phyloP scores from a whole-genome alignment of 2,797 vertebrate genomes.

The Danio jaintianensis region DNA sequence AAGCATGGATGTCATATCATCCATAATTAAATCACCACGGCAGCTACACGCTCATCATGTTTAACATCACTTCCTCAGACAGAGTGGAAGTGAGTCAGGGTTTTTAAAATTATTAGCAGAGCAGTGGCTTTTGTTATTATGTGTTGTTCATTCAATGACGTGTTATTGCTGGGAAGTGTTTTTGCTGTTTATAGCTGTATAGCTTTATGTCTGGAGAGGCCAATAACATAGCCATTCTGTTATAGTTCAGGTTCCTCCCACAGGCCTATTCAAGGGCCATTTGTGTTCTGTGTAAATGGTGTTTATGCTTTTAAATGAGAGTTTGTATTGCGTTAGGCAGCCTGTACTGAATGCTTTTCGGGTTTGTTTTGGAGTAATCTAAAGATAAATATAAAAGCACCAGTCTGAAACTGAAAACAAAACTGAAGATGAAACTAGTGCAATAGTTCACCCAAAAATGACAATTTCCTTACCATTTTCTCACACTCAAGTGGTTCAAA shows the following conservation, averaged over 20 bases:
- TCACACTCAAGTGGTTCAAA: too few species aligned
- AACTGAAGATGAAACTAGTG: too few species aligned
- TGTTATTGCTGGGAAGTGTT: not conserved
- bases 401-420: too few species aligned
- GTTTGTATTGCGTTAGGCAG: slow-evolving; percentile 1
- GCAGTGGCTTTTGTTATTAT: not conserved
- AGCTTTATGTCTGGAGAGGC: slow-evolving; percentile 36
- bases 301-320: slow-evolving; percentile 4
- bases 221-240: slow-evolving; percentile 22
- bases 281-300: not conserved
- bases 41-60: slow-evolving; percentile 10
- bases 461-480: too few species aligned
- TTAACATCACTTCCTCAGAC: slow-evolving; percentile 19
- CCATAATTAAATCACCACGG: not conserved
- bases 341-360: not conserved
- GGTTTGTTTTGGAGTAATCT: not conserved
- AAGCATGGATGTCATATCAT: slow-evolving; percentile 29
- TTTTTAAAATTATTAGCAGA: not conserved
- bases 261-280: not conserved
- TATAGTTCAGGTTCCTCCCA: slow-evolving; percentile 19
- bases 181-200: slow-evolving; percentile 38
- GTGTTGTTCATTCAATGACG: not conserved
- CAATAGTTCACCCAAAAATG: too few species aligned
- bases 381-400: too few species aligned
- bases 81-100: not conserved